Conservation (phyloP, 2,888 invertebrate species). For the Tillus elongatus region DNA sequence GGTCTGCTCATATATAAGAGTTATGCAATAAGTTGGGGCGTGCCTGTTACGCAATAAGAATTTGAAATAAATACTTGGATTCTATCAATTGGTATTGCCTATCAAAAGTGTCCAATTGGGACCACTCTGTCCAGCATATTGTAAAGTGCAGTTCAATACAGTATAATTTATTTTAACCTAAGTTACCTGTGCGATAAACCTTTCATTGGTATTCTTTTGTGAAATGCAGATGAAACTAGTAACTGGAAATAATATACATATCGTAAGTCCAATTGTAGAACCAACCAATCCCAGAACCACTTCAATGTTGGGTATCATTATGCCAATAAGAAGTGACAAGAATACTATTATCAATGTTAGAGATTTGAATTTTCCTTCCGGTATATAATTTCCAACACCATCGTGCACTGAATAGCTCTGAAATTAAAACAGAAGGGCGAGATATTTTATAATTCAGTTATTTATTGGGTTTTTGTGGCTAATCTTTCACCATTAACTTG, state of each 20-base stretch:
- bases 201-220: constrained; percentile 75
- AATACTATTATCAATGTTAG: constrained; percentile 74
- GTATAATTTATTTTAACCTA: no score
- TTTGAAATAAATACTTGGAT: no score
- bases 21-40: no score
- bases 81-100: no score
- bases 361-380: constrained; percentile 70
- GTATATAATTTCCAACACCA: constrained; percentile 62
- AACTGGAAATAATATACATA: constrained; percentile 89
- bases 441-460: no score
- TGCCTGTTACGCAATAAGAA: no score
- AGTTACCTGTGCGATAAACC: constrained; percentile 72
- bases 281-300: constrained; percentile 89
- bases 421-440: constrained; percentile 16
- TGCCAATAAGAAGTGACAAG: constrained; percentile 66
- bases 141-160: no score
- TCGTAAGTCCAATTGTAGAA: constrained; percentile 87
- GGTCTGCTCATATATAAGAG: no score
- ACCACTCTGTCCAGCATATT: no score
- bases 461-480: no score
- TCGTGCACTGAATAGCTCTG: constrained; percentile 60
- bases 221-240: constrained; percentile 79
- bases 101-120: no score
- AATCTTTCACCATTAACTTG: no score
- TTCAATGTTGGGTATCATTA: constrained; percentile 89